Percentiles rank a stretch among this genome's conserved stretches.
Evolutionary conservation across 1,140 invertebrate genomes (phyloP).

Genomic region (Drosophila suzukii): DNA sequence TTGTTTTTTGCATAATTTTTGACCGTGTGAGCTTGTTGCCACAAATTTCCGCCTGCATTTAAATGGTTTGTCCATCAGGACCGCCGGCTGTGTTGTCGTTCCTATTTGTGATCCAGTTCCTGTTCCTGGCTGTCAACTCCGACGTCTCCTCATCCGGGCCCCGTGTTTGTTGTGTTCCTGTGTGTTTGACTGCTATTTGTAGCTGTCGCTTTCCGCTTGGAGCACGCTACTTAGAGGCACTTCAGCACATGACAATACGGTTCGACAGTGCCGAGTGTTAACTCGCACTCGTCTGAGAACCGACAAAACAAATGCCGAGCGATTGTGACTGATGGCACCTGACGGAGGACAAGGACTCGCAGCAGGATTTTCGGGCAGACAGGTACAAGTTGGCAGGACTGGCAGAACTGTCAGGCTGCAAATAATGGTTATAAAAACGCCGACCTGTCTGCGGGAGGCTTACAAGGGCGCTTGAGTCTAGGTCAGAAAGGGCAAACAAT

Average conservation of each 20-base stretch:
- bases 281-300: neutral
- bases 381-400: conserved; percentile 27
- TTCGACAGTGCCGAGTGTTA: conserved; percentile 17
- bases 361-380: conserved; percentile 41
- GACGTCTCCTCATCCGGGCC: conserved; percentile 51
- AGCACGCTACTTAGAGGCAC: conserved; percentile 64
- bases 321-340: conserved; percentile 73
- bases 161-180: conserved; percentile 4
- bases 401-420: conserved; percentile 51
- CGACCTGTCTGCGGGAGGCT: conserved; percentile 17
- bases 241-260: conserved; percentile 37
- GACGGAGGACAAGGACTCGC: conserved; percentile 48
- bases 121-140: conserved; percentile 53
- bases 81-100: conserved; percentile 24
- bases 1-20: conserved; percentile 1
- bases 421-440: conserved; percentile 69
- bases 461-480: conserved; percentile 20
- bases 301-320: conserved; percentile 53
- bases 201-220: conserved; percentile 42
- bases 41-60: conserved; percentile 55
- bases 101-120: conserved; percentile 26
- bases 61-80: conserved; percentile 50
- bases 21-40: conserved; percentile 24
- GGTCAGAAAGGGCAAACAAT: conserved; percentile 50
- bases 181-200: conserved; percentile 38